These are phyloP conservation scores for Dunckerocampus dactyliophorus DNA, from an alignment of 2,113 vertebrate species.

Conservation along the genomic window DNA sequence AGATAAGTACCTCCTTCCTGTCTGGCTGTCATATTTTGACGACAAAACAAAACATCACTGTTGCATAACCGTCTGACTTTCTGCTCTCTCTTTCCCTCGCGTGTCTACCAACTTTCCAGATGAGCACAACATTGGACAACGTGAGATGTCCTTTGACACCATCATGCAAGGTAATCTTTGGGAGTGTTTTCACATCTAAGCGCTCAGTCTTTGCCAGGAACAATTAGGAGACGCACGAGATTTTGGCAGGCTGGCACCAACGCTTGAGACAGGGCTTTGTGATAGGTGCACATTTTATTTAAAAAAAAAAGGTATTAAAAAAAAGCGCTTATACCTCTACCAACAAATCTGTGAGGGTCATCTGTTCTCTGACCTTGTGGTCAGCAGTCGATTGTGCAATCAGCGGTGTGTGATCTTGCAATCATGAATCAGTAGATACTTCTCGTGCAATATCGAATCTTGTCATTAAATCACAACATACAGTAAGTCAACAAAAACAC, in stretches of 20 bases:
- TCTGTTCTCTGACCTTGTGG: too few species aligned
- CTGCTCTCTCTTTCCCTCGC: background rate
- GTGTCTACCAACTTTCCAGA: conserved; percentile 30
- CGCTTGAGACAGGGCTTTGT: background rate
- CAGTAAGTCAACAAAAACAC: too few species aligned
- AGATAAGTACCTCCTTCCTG: background rate
- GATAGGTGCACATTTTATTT: background rate
- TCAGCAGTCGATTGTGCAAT: too few species aligned
- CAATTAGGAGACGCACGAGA: conserved; percentile 5
- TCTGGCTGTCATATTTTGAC: conserved; percentile 2
- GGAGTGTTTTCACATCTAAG: conserved; percentile 14
- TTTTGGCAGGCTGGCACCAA: conserved; percentile 9
- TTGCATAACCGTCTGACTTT: conserved; percentile 30
- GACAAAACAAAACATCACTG: conserved; percentile 3
- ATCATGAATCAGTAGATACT: too few species aligned
- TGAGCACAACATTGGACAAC: conserved; percentile 18
- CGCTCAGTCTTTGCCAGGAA: conserved; percentile 7
- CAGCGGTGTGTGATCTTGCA: too few species aligned
- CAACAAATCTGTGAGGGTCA: too few species aligned
- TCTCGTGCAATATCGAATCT: too few species aligned
- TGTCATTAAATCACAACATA: too few species aligned
- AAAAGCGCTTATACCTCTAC: too few species aligned
- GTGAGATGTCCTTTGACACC: conserved; percentile 37
- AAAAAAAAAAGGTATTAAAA: too few species aligned
- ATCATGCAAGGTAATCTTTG: conserved; percentile 38